A percentile compares a stretch with the other conserved stretches of the same genome.
Conservation (phyloP, 2,888 invertebrate species). For the Tillus elongatus region DNA sequence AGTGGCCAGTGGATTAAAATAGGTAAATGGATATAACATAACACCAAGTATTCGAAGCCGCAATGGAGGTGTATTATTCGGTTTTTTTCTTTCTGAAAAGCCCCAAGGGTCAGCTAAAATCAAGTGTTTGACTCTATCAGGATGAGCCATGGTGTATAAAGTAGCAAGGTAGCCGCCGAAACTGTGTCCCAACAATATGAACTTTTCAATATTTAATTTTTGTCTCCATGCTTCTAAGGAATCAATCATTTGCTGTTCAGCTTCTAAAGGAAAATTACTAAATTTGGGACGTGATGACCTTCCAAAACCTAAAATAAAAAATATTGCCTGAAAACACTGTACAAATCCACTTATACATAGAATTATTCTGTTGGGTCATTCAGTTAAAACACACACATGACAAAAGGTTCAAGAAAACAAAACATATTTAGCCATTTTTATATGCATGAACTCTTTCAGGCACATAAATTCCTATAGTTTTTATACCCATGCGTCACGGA, state of each 20-base stretch:
- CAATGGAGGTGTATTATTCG: conserved; percentile 52
- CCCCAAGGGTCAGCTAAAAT: conserved; percentile 89
- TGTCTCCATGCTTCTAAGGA: conserved; percentile 91
- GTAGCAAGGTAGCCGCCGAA: conserved; percentile 87
- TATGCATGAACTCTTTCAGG: too few species aligned
- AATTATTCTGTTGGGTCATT: too few species aligned
- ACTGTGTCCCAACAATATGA: conserved; percentile 85
- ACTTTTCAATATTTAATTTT: conserved; percentile 72
- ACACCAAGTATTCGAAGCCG: conserved; percentile 73
- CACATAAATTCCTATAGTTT: too few species aligned
- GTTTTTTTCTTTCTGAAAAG: conserved; percentile 54
- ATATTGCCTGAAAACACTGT: too few species aligned
- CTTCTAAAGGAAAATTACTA: conserved; percentile 62
- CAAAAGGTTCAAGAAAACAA: too few species aligned
- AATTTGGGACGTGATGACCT: conserved; percentile 84
- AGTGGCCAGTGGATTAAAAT: conserved; percentile 83
- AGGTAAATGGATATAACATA: conserved; percentile 55
- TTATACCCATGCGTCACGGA: too few species aligned
- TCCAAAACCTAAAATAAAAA: conserved; percentile 64
- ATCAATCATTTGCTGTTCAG: conserved; percentile 81
- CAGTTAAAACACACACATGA: too few species aligned
- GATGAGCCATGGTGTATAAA: conserved; percentile 76
- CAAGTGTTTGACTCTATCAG: conserved; percentile 77
- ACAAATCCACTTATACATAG: too few species aligned
- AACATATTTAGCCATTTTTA: too few species aligned